Evolutionary conservation across 2,888 invertebrate genomes (phyloP).

Genomic region (Camptogramma bilineatum): DNA sequence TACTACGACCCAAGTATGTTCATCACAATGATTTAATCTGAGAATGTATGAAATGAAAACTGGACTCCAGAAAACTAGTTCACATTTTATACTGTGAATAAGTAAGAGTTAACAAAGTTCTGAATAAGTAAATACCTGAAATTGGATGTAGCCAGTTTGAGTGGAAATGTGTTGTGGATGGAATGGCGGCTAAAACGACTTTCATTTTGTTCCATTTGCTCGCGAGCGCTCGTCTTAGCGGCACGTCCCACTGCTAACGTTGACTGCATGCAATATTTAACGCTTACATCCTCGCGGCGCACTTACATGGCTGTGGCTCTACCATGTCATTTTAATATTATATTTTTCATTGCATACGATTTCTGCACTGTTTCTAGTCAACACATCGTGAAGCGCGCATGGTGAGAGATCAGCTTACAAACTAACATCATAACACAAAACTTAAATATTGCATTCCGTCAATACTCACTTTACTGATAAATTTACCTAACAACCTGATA

Average conservation of each 20-base stretch:
- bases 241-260: constrained; percentile 81
- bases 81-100: constrained; percentile 43
- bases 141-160: constrained; percentile 48
- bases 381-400: constrained; percentile 69
- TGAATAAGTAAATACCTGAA: constrained; percentile 48
- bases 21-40: constrained; percentile 34
- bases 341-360: constrained; percentile 68
- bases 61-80: constrained; percentile 19
- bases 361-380: constrained; percentile 62
- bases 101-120: constrained; percentile 52
- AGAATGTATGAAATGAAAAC: constrained; percentile 14
- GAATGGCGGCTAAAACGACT: constrained; percentile 64
- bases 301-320: constrained; percentile 69
- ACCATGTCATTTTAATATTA: constrained; percentile 64
- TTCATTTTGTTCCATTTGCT: constrained; percentile 73
- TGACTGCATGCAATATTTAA: constrained; percentile 86
- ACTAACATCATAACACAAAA: constrained; percentile 64
- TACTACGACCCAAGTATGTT: constrained; percentile 91
- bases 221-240: constrained; percentile 75
- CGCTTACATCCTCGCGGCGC: constrained; percentile 74
- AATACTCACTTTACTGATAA: constrained; percentile 66
- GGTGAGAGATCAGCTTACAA: constrained; percentile 65
- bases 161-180: constrained; percentile 57
- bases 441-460: constrained; percentile 85
- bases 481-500: constrained; percentile 38